Conservation (phyloP, 2,797 vertebrate species). For the Oryzias dopingdopingensis region DNA sequence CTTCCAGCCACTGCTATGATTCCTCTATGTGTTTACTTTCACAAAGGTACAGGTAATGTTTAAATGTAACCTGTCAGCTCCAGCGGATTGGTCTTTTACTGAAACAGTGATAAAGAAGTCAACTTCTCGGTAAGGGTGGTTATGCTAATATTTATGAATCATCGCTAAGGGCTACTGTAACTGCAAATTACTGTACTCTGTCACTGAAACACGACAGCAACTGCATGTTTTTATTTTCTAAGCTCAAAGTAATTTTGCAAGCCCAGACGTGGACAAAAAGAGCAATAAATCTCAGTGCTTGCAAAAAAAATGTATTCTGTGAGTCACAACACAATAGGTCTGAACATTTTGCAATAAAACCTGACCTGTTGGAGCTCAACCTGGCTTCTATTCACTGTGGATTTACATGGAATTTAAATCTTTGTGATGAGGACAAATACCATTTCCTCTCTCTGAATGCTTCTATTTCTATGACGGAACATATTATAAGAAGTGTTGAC, state of each 20-base stretch:
- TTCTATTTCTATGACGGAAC: constrained; percentile 38
- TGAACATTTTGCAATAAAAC: constrained; percentile 55
- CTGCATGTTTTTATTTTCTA: constrained; percentile 1
- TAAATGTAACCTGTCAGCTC: constrained; percentile 38
- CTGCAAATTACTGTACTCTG: constrained; percentile 10
- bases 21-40: constrained; percentile 41
- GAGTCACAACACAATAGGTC: constrained; percentile 44
- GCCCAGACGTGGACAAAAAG: constrained; percentile 11
- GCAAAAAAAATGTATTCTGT: constrained; percentile 30
- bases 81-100: constrained; percentile 6
- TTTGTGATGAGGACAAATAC: constrained; percentile 39
- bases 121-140: not conserved
- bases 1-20: constrained; percentile 24
- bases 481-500: constrained; percentile 27
- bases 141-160: not conserved
- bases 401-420: constrained; percentile 55
- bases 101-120: constrained; percentile 27
- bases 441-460: constrained; percentile 32
- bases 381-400: constrained; percentile 43
- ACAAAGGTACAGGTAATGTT: constrained; percentile 17
- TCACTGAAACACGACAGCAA: constrained; percentile 7
- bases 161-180: constrained; percentile 10
- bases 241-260: constrained; percentile 13
- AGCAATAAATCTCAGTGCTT: constrained; percentile 35
- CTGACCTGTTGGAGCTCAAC: constrained; percentile 58